These are phyloP conservation scores for Todus mexicanus DNA, from an alignment of 2,797 vertebrate species.

Conservation along the genomic window DNA sequence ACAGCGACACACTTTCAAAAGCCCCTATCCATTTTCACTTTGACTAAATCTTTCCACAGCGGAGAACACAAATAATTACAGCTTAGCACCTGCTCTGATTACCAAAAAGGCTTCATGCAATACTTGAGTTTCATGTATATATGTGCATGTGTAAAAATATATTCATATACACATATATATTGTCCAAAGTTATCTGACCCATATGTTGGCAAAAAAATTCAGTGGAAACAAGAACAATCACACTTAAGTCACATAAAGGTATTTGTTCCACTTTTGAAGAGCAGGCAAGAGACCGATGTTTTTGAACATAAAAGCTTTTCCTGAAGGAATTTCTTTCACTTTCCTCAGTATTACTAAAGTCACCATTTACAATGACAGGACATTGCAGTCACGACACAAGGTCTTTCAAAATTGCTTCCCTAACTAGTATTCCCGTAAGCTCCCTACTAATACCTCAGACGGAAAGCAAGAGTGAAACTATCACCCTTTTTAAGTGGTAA, in stretches of 20 bases:
- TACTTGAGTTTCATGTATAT: neutral
- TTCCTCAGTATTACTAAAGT: slow-evolving; percentile 15
- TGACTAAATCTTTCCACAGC: slow-evolving; percentile 10
- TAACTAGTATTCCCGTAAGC: neutral
- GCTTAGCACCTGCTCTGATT: neutral
- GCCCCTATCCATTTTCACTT: neutral
- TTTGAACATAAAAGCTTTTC: slow-evolving; percentile 15
- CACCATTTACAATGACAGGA: slow-evolving; percentile 12
- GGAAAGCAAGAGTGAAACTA: neutral
- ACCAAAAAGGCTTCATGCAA: neutral
- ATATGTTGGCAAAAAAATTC: neutral
- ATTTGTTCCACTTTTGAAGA: neutral
- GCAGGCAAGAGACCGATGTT: neutral
- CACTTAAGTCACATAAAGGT: neutral
- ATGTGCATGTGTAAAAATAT: neutral
- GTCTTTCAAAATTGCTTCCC: neutral
- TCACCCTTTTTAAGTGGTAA: neutral
- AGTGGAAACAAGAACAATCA: slow-evolving; percentile 2
- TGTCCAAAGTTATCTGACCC: neutral
- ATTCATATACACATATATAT: neutral
- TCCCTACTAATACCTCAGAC: neutral
- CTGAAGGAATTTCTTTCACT: neutral
- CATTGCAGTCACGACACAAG: neutral
- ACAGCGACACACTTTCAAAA: neutral
- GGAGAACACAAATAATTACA: neutral